Percentiles rank a stretch among this genome's conserved stretches.
These are phyloP conservation scores for Zelostemma sp. DNA, from an alignment of 1,140 invertebrate genomes.

Conservation along the genomic window DNA sequence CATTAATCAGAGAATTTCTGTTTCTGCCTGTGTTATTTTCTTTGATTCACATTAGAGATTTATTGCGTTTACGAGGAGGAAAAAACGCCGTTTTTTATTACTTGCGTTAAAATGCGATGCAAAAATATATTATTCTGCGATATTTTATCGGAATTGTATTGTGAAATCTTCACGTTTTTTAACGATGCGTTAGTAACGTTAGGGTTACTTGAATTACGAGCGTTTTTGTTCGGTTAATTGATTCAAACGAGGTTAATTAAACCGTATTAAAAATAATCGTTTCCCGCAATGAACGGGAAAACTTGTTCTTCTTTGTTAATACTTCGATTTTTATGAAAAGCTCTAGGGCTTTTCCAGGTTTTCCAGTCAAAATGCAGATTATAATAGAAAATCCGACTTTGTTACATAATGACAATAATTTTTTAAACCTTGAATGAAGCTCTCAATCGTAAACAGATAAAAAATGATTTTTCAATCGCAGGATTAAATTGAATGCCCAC, in stretches of 20 bases:
- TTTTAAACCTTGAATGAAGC: no score
- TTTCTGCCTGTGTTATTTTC: neutral
- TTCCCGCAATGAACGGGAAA: neutral
- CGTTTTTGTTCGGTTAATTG: conserved; percentile 41
- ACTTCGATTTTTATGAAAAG: no score
- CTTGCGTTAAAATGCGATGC: neutral
- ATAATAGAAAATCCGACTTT: no score
- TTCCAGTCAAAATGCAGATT: no score
- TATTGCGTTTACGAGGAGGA: no score
- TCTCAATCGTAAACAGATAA: no score
- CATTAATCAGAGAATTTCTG: neutral
- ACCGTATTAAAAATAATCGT: conserved; percentile 22
- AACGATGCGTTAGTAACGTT: conserved; percentile 35
- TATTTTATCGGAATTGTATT: neutral
- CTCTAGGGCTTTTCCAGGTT: no score
- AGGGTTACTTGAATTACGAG: conserved; percentile 36
- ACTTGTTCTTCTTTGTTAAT: no score
- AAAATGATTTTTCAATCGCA: no score
- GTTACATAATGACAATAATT: no score
- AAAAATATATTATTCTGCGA: neutral
- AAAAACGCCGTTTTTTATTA: neutral
- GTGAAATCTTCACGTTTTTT: conserved; percentile 34
- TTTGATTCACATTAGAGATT: neutral
- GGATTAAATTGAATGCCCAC: no score
- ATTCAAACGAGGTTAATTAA: conserved; percentile 46